Evolutionary conservation across 2,888 invertebrate species (phyloP), one percentile per base, ranked within the genome.

Genomic region (Calameuta filiformis): DNA sequence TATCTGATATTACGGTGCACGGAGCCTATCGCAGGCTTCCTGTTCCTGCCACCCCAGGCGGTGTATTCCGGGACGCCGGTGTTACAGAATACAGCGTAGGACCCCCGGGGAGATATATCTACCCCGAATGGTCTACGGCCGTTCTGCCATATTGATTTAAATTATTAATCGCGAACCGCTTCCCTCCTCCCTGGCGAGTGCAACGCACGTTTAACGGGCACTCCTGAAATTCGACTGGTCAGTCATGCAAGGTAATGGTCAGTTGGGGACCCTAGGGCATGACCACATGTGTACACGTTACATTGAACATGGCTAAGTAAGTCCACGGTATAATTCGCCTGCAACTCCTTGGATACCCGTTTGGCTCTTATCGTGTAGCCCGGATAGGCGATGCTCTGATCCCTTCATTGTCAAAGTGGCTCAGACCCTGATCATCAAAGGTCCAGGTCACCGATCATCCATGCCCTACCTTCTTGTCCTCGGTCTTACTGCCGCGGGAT

Each of bases 381-480:
- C 56, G 56, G 56, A 56, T 56, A 56, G 56, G 9, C 0, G 23
- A 23, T 23, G 56, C 23, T 23, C 56, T 9, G 40, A 40, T 40
- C 4, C 1, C 6, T 23, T 23, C 56, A 23, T 56, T 23, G 6
- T 56, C 23, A 56, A 56, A 56, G 15, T 56, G 56, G 9, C 9
- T 23, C 56, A 56, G 23, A 9, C 9, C 23, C 56, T 6, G 56
- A 56, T 6, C 23, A 23, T 56, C 56, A 15, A 35, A 35, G 35
- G 35, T 35, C 35, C 40, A 23, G 15, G 40, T 40, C 40, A 40
- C 40, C 40, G 23, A 2, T 6, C 40, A 23, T 23, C 40, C 40
- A 9, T 40, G 6, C 23, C 84, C 87, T 87, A 94, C 94, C 92
- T 92, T 93, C 87, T 92, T 93, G 76, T 92, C 92, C 80, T 93